Evolutionary conservation across 2,888 invertebrate species (phyloP), one percentile per base, ranked within the genome.

Genomic region (Tipula lateralis): DNA sequence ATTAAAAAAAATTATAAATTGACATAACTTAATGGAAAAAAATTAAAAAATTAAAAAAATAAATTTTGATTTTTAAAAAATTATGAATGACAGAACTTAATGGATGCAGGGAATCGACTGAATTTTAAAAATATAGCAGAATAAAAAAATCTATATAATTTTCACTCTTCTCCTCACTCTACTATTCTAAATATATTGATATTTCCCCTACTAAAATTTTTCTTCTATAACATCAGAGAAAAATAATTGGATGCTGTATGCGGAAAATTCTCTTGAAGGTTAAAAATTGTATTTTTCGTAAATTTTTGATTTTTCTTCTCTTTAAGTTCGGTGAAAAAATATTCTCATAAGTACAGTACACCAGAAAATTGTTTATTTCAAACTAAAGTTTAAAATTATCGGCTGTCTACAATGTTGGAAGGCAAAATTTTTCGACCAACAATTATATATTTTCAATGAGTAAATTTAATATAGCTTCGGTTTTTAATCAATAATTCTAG

Each of bases 51-150:
- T 82, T 82, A 30, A 82, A 82, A 80, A 82, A 82, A 30, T 82
- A 82, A 30, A 82, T 82, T 66, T 66, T 30, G 30, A 82, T 82
- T 82, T 82, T 82, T 30, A 82, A 30, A 30, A 82, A 82, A 82
- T 32, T 30, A 32, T 30, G 32, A 82, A 30, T 32, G 82, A 82
- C 82, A 66, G 66, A 85, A 85, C 85, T 82, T 82, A 85, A 85
- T 84, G 85, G 84, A 84, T 34, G 84, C 85, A 85, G 85, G 85
- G 84, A 83, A 84, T 83, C 85, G 84, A 85, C 85, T 85, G 84
- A 85, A 84, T 39, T 24, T 66, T 66, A 83, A 19, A 81, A 84
- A 19, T 36, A 80, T 30, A 66, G 66, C 66, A 66, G 80, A 29
- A 83, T n/a, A 85, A 83, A 84, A 84, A 84, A 83, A 29, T 84